A percentile compares a stretch with the other conserved stretches of the same genome.
These are phyloP conservation scores for Mnemiopsis leidyi DNA, from an alignment of 37 sponge, comb jelly and placozoan genomes.

Conservation along the genomic window DNA sequence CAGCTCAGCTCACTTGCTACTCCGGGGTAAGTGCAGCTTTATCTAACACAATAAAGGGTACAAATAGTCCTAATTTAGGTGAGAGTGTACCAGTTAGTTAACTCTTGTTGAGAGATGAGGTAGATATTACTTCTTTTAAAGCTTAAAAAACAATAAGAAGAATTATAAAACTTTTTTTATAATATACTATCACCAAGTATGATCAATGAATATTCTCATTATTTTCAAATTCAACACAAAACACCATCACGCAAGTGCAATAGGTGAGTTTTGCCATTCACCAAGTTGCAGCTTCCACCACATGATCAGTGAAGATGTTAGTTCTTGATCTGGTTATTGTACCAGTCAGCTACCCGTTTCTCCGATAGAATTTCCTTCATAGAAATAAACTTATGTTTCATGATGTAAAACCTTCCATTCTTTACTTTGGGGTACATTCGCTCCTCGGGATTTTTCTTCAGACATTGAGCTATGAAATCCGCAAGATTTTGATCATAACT, in stretches of 20 bases:
- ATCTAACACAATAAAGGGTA: not conserved
- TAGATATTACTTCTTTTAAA: not conserved
- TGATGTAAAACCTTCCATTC: constrained; percentile 17
- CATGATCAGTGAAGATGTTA: too few relatives aligned
- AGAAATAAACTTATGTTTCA: constrained; percentile 33
- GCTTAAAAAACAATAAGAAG: not conserved
- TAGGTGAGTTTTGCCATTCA: too few relatives aligned
- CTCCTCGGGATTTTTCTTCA: not conserved
- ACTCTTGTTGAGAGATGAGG: not conserved
- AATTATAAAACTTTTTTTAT: not conserved
- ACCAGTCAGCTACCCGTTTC: constrained; percentile 14
- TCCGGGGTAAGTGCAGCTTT: too few relatives aligned
- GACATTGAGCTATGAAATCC: constrained; percentile 16
- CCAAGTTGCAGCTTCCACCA: too few relatives aligned
- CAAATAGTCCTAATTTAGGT: not conserved
- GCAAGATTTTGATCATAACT: constrained; percentile 17
- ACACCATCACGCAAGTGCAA: too few relatives aligned
- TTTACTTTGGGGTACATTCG: constrained; percentile 45
- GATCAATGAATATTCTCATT: not conserved
- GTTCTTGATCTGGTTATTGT: not conserved
- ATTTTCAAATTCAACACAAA: not conserved
- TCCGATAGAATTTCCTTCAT: not conserved
- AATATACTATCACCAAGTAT: not conserved
- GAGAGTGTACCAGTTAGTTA: not conserved
- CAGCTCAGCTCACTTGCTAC: too few relatives aligned